Evolutionary conservation across 2,888 invertebrate species (phyloP), one percentile per base, ranked within the genome.

Genomic region (Ethmia dodecea): DNA sequence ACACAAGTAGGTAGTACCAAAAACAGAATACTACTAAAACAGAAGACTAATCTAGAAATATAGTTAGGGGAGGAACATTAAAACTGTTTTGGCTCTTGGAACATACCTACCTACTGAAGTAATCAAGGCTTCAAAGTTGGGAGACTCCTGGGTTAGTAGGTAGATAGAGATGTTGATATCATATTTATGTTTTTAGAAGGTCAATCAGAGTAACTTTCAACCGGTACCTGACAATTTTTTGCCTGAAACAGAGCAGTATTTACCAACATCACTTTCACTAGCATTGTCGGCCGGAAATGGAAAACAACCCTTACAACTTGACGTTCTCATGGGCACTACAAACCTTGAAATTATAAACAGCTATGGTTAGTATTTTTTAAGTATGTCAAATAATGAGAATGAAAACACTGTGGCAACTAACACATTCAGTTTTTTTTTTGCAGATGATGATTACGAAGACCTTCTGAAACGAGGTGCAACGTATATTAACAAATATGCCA

Each of bases 271-370:
- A 40, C 87, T 91, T 20, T 57, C 76, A 18, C 68, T 72, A 39
- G 88, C 88, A 26, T 65, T 92, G 15, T 78, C 86, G n/a, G 68
- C 89, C 30, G 66, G 83, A 35, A 68, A 67, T 30, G 66, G 83
- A 34, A 68, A 67, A 34, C 61, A 88, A 37, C 74, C 81, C 49
- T 69, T 86, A 36, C 88, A 89, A 63, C 87, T 93, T 10, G 91
- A 93, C 15, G 70, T 93, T 28, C 71, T 94, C 35, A 84, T 92
- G 31, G 93, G 93, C 13, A 87, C 91, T 32, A 88, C 90, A n/a
- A 89, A 89, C 51, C 89, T 92, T 46, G 92, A 92, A 61, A 89
- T 89, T 15, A 80, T 91, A 27, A 88, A 90, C 46, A 76, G 88
- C 47, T 75, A 87, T 52, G 81, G 89, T 88, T 54, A 48, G 71